Conservation (phyloP, 2,113 vertebrate genomes). For the Paralichthys olivaceus region DNA sequence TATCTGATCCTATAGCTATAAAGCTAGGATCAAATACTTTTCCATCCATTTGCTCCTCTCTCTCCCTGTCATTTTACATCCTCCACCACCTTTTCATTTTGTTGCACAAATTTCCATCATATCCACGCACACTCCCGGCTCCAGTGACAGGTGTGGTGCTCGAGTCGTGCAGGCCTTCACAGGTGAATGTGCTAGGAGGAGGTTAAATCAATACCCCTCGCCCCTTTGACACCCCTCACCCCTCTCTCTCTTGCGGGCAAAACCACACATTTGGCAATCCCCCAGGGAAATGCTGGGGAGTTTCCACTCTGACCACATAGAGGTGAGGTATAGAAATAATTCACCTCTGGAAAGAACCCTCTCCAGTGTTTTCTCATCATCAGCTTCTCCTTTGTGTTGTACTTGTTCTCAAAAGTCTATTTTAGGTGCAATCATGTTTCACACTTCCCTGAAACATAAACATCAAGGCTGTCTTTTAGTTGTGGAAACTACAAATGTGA, state of each 20-base stretch:
- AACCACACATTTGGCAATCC: conserved; percentile 63
- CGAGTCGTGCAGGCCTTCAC: conserved; percentile 47
- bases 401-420: conserved; percentile 6
- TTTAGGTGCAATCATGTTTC: conserved; percentile 14
- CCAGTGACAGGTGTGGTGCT: conserved; percentile 61
- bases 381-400: conserved; percentile 12
- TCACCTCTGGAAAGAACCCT: conserved; percentile 59
- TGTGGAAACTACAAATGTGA: too few relatives aligned
- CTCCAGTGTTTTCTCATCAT: conserved; percentile 7
- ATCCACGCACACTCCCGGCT: conserved; percentile 14
- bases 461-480: not conserved
- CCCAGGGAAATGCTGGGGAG: conserved; percentile 64
- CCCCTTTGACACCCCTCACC: conserved; percentile 36
- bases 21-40: conserved; percentile 33
- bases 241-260: conserved; percentile 40
- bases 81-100: not conserved
- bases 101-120: not conserved
- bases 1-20: conserved; percentile 64
- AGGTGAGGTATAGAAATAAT: conserved; percentile 58
- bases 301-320: conserved; percentile 66
- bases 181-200: conserved; percentile 52
- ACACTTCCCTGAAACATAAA: conserved; percentile 12
- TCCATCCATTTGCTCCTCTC: conserved; percentile 15
- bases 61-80: conserved; percentile 1
- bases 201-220: conserved; percentile 64